phyloP scores from a whole-genome alignment of 2,113 vertebrate genomes.

The Aptenodytes patagonicus region DNA sequence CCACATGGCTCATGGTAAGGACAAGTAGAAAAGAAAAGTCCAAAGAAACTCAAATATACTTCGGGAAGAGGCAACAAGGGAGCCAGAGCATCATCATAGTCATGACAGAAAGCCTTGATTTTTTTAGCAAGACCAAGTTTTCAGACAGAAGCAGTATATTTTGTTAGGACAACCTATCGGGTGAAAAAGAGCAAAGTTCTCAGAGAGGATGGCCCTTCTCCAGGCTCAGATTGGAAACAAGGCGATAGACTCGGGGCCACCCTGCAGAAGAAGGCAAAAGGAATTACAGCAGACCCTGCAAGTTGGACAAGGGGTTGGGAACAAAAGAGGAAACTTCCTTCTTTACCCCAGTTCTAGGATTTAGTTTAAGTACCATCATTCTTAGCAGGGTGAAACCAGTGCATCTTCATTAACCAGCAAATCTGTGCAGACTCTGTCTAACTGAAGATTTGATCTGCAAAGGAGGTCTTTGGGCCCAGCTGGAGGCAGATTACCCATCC shows the following conservation, averaged over 20 bases:
- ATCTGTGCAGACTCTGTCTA: neutral
- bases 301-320: neutral
- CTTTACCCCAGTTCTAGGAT: neutral
- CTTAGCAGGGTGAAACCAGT: neutral
- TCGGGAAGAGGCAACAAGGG: neutral
- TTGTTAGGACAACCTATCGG: neutral
- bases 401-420: neutral
- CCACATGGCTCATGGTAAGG: neutral
- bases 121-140: neutral
- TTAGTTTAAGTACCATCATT: neutral
- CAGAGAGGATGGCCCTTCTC: neutral
- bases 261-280: neutral
- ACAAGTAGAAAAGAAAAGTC: neutral
- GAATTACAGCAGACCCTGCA: neutral
- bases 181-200: neutral
- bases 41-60: neutral
- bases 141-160: neutral
- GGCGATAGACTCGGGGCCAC: no score
- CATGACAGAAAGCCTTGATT: neutral
- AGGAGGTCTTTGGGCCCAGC: neutral
- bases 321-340: neutral
- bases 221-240: neutral
- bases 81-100: neutral
- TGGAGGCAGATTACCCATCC: neutral
- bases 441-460: neutral